A percentile compares a stretch with the other conserved stretches of the same genome.
Conservation (phyloP, 2,888 invertebrate species). For the Polymixis flavicincta region DNA sequence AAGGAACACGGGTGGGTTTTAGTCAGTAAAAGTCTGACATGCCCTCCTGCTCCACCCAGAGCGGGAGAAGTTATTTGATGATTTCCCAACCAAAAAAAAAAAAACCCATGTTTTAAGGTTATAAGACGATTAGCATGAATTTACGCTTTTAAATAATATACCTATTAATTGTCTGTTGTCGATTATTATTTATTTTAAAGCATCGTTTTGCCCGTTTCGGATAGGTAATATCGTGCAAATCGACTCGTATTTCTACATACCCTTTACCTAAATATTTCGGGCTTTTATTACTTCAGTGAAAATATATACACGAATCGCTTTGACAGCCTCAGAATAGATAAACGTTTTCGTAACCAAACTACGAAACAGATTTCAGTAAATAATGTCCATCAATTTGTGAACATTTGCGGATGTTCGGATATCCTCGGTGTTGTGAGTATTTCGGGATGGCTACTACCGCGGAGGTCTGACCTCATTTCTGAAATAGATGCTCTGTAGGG, state of each 20-base stretch:
- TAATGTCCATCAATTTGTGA: constrained; percentile 42
- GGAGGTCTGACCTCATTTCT: constrained; percentile 32
- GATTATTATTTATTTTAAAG: too few relatives aligned
- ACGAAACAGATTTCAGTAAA: constrained; percentile 37
- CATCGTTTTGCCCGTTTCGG: too few relatives aligned
- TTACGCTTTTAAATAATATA: too few relatives aligned
- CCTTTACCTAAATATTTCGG: neutral
- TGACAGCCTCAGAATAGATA: neutral
- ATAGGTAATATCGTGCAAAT: too few relatives aligned
- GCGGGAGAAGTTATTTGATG: too few relatives aligned
- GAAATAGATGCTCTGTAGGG: constrained; percentile 29
- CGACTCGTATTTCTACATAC: neutral
- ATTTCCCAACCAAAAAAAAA: too few relatives aligned
- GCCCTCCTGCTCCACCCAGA: too few relatives aligned
- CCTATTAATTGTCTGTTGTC: too few relatives aligned
- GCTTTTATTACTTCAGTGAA: neutral
- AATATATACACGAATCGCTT: neutral
- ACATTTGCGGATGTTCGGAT: constrained; percentile 6
- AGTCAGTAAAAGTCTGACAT: too few relatives aligned
- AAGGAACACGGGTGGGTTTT: too few relatives aligned
- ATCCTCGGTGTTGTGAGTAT: constrained; percentile 25
- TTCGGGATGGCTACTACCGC: constrained; percentile 12
- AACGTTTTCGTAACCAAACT: constrained; percentile 10
- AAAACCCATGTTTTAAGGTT: too few relatives aligned
- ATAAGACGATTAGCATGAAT: too few relatives aligned